A percentile compares a stretch with the other conserved stretches of the same genome.
phyloP scores from a whole-genome alignment of 2,888 invertebrate species.

The Nomada fabriciana region DNA sequence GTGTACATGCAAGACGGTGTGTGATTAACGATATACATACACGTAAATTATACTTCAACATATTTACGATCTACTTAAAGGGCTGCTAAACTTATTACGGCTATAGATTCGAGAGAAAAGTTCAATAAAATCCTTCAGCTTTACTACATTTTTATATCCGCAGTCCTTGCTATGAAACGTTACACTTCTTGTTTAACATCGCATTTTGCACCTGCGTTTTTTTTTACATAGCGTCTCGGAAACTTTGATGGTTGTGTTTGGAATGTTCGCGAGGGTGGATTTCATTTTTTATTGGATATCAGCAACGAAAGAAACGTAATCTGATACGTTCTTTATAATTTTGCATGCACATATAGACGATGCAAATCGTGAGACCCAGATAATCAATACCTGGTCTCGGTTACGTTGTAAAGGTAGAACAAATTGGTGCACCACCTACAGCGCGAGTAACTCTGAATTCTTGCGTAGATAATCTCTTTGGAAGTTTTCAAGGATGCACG shows the following conservation, averaged over 20 bases:
- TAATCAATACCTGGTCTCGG: slow-evolving; percentile 34
- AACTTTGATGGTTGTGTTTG: background rate
- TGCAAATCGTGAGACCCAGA: slow-evolving; percentile 15
- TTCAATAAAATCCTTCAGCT: background rate
- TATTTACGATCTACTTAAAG: background rate
- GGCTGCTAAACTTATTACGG: background rate
- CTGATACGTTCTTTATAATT: slow-evolving; percentile 44
- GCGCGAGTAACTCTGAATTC: slow-evolving; percentile 31
- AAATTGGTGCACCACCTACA: slow-evolving; percentile 53
- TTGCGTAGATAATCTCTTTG: slow-evolving; percentile 52
- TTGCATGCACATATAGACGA: background rate
- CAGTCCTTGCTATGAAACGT: no score
- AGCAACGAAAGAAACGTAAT: slow-evolving; percentile 13
- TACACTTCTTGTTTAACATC: no score
- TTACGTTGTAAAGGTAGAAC: slow-evolving; percentile 28
- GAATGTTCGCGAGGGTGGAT: background rate
- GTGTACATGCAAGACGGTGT: background rate
- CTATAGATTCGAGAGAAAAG: background rate
- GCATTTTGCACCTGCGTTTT: no score
- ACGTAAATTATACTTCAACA: slow-evolving; percentile 1
- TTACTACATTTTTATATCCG: background rate
- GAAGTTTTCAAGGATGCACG: slow-evolving; percentile 37
- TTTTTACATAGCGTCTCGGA: no score
- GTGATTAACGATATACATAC: slow-evolving; percentile 18
- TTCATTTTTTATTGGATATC: background rate